phyloP scores from a whole-genome alignment of 2,797 vertebrate species.

The Neostethus bicornis region DNA sequence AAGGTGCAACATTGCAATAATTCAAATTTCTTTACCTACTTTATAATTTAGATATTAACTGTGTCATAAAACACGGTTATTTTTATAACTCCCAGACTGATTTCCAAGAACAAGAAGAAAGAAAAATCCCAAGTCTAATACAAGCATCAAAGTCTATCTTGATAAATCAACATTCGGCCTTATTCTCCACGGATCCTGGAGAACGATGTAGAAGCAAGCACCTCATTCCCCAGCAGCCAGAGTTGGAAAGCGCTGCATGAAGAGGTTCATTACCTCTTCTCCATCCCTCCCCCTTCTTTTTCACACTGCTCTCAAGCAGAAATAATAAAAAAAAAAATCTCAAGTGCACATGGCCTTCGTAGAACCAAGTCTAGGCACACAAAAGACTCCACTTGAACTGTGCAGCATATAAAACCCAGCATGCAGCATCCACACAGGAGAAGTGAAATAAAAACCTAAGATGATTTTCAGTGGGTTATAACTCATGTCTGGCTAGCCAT shows the following conservation, averaged over 20 bases:
- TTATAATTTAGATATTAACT: slow-evolving; percentile 40
- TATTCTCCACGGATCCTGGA: slow-evolving; percentile 62
- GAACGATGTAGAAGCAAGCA: slow-evolving; percentile 69
- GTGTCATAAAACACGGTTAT: neutral
- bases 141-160: slow-evolving; percentile 35
- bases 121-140: slow-evolving; percentile 24
- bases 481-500: slow-evolving; percentile 41
- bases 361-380: slow-evolving; percentile 17
- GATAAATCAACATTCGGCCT: slow-evolving; percentile 63
- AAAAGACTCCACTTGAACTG: neutral
- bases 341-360: slow-evolving; percentile 6
- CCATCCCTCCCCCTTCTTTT: slow-evolving; percentile 19
- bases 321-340: slow-evolving; percentile 27
- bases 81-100: neutral
- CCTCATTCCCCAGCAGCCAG: slow-evolving; percentile 76
- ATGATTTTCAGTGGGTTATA: slow-evolving; percentile 39
- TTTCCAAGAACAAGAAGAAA: neutral
- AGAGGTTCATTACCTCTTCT: slow-evolving; percentile 74
- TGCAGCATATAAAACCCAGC: slow-evolving; percentile 38
- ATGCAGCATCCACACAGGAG: slow-evolving; percentile 26
- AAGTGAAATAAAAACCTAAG: slow-evolving; percentile 38
- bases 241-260: slow-evolving; percentile 69
- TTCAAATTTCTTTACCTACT: neutral
- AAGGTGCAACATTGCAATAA: neutral
- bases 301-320: slow-evolving; percentile 28